These are phyloP conservation scores for Drosophila willistoni DNA, from an alignment of 1,140 invertebrate species.

Conservation along the genomic window DNA sequence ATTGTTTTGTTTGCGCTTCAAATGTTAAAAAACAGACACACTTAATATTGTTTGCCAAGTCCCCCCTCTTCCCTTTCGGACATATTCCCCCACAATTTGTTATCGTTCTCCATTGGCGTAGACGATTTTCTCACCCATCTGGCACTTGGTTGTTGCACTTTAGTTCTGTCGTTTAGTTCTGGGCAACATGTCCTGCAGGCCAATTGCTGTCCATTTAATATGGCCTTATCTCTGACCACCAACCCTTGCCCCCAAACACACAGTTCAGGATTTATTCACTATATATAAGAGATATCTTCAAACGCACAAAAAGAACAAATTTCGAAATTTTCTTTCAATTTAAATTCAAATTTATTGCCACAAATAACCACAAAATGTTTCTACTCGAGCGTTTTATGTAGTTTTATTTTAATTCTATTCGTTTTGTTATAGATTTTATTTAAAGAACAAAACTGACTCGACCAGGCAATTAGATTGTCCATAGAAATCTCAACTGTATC, in stretches of 20 bases:
- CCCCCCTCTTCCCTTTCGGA: neutral
- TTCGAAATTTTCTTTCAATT: conserved; percentile 33
- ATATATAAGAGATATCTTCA: neutral
- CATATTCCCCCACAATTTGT: neutral
- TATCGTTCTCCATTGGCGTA: neutral
- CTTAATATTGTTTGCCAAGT: conserved; percentile 62
- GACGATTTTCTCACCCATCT: neutral
- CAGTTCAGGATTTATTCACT: conserved; percentile 53
- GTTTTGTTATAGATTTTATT: conserved; percentile 30
- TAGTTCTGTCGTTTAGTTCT: conserved; percentile 22
- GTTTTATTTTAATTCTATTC: conserved; percentile 18
- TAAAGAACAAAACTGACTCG: conserved; percentile 24
- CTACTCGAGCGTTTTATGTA: conserved; percentile 36
- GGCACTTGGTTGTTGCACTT: conserved; percentile 38
- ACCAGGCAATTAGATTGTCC: conserved; percentile 39
- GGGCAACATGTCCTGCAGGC: conserved; percentile 33
- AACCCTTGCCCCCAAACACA: conserved; percentile 46
- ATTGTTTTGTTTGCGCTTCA: conserved; percentile 57
- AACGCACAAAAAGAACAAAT: conserved; percentile 23
- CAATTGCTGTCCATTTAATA: conserved; percentile 45
- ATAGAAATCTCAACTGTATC: conserved; percentile 50
- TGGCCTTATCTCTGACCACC: conserved; percentile 44
- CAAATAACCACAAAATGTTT: conserved; percentile 54
- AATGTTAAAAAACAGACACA: conserved; percentile 60
- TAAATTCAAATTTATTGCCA: conserved; percentile 52